Evolutionary conservation across 2,888 invertebrate genomes (phyloP).

Genomic region (Aphidoletes aphidimyza): DNA sequence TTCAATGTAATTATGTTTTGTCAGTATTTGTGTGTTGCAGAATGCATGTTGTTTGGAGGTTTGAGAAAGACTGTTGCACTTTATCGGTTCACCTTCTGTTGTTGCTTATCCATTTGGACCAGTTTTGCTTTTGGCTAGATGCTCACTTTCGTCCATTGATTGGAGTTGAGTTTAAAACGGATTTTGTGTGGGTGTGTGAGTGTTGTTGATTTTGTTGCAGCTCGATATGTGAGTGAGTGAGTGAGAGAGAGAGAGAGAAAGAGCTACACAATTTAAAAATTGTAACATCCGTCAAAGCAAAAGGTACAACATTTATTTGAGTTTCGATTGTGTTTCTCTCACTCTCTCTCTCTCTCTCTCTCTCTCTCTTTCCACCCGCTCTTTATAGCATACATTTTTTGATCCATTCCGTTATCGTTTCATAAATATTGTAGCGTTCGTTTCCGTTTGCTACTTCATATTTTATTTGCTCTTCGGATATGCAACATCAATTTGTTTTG

Average conservation of each 20-base stretch:
- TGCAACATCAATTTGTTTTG: conserved; percentile 24
- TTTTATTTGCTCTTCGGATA: conserved; percentile 42
- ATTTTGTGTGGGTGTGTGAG: too few species aligned
- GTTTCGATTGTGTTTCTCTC: too few species aligned
- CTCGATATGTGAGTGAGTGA: too few species aligned
- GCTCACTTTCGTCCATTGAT: too few species aligned
- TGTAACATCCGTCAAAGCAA: neutral
- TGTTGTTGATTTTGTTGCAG: too few species aligned
- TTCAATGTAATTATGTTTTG: conserved; percentile 37
- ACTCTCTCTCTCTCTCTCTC: too few species aligned
- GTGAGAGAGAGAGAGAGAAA: neutral
- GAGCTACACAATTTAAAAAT: neutral
- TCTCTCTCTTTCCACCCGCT: too few species aligned
- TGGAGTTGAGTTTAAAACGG: too few species aligned
- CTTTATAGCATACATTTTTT: too few species aligned
- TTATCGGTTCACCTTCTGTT: conserved; percentile 26
- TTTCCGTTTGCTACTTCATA: neutral
- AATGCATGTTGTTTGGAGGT: conserved; percentile 14
- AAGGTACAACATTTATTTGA: conserved; percentile 11
- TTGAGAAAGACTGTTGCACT: too few species aligned
- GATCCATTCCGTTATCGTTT: too few species aligned
- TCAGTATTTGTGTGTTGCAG: neutral
- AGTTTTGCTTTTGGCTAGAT: neutral
- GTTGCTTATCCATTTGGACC: neutral
- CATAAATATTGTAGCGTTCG: too few species aligned